Evolutionary conservation across 2,888 invertebrate species (phyloP).

Genomic region (Aethes cnicana): DNA sequence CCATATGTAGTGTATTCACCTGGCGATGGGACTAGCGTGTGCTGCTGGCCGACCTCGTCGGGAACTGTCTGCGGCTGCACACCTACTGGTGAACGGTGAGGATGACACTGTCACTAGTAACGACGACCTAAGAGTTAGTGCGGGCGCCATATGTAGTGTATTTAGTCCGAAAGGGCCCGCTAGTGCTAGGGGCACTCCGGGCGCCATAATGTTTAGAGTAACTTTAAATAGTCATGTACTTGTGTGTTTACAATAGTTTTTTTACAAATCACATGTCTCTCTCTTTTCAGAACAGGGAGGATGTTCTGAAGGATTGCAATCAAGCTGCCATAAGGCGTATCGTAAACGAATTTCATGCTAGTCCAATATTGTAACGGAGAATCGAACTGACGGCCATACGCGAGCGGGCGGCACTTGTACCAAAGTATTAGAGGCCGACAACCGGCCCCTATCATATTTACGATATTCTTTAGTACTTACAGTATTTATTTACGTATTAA

Average conservation of each 20-base stretch:
- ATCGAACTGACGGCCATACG: slow-evolving; percentile 76
- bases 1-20: no score
- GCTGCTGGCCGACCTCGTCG: slow-evolving; percentile 92
- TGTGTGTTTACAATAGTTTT: no score
- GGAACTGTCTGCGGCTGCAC: slow-evolving; percentile 92
- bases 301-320: slow-evolving; percentile 18
- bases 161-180: no score
- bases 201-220: no score
- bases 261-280: background rate
- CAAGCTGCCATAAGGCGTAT: slow-evolving; percentile 36
- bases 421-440: slow-evolving; percentile 65
- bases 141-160: no score
- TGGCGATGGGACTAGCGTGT: slow-evolving; percentile 87
- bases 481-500: slow-evolving; percentile 79
- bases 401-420: slow-evolving; percentile 60
- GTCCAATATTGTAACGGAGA: slow-evolving; percentile 74
- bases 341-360: slow-evolving; percentile 78
- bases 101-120: background rate
- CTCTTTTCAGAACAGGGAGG: slow-evolving; percentile 29
- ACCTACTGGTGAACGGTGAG: slow-evolving; percentile 86
- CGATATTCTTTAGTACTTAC: slow-evolving; percentile 69
- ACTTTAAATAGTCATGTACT: no score
- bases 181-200: slow-evolving; percentile 90
- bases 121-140: no score
- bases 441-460: slow-evolving; percentile 43